A percentile compares a stretch with the other conserved stretches of the same genome.
Conservation (phyloP, 2,888 invertebrate genomes). For the Nasonovia ribisnigri region DNA sequence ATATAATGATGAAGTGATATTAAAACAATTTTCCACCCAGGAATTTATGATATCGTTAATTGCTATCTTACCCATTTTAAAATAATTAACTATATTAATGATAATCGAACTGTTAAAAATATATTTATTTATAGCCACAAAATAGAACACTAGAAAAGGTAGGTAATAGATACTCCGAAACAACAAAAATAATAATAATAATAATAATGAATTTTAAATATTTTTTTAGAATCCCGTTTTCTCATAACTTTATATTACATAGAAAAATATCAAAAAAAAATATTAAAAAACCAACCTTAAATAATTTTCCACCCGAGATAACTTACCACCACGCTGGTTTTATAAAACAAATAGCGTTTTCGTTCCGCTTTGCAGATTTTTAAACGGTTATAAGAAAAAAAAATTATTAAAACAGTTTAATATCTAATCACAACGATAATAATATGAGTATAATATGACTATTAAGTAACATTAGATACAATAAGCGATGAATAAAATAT, state of each 20-base stretch:
- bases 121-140: not conserved
- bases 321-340: not conserved
- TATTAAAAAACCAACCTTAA: not conserved
- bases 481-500: not conserved
- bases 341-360: not conserved
- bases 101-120: not conserved
- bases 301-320: conserved; percentile 3
- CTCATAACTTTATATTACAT: not conserved
- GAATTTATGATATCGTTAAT: not conserved
- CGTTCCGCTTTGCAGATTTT: not conserved
- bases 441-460: not conserved
- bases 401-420: not conserved
- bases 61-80: not conserved
- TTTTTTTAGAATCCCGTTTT: no score
- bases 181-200: no score
- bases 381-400: not conserved
- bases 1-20: no score
- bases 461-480: not conserved
- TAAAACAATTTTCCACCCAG: not conserved
- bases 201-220: not conserved
- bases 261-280: no score
- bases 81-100: not conserved
- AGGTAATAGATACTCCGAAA: not conserved
- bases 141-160: not conserved
- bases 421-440: not conserved